Evolutionary conservation across 2,888 invertebrate genomes (phyloP).

Genomic region (Polymixis lichenea): DNA sequence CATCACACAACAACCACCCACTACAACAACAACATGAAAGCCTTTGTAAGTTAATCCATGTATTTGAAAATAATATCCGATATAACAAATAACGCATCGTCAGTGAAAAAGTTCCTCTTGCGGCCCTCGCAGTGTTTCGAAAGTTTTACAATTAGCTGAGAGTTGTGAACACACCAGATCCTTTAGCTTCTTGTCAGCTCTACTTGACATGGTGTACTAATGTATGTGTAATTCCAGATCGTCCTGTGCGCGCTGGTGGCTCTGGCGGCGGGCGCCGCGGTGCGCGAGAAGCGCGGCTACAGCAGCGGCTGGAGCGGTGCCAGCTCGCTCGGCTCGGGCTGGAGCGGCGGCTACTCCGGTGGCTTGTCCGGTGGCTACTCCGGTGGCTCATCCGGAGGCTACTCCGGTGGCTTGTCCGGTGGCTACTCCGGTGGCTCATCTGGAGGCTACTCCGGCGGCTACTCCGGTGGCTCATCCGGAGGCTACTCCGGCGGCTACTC

Average conservation of each 20-base stretch:
- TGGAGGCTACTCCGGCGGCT: not conserved
- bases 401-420: constrained; percentile 20
- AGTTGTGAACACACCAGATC: not conserved
- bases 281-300: constrained; percentile 60
- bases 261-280: constrained; percentile 48
- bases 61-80: not conserved
- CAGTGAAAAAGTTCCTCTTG: not conserved
- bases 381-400: constrained; percentile 28
- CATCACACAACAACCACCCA: constrained; percentile 36
- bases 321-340: no score
- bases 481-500: not conserved
- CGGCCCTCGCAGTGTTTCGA: not conserved
- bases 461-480: not conserved
- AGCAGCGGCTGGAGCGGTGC: constrained; percentile 36
- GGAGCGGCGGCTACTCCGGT: constrained; percentile 43
- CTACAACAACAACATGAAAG: constrained; percentile 57
- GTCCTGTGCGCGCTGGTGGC: constrained; percentile 50
- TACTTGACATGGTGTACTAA: not conserved
- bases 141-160: not conserved
- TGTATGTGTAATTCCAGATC: constrained; percentile 38
- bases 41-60: constrained; percentile 54
- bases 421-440: constrained; percentile 21
- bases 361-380: constrained; percentile 37
- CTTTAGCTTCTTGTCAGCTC: not conserved
- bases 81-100: not conserved